phyloP scores from a whole-genome alignment of 2,888 invertebrate species.

The Tipula unca region DNA sequence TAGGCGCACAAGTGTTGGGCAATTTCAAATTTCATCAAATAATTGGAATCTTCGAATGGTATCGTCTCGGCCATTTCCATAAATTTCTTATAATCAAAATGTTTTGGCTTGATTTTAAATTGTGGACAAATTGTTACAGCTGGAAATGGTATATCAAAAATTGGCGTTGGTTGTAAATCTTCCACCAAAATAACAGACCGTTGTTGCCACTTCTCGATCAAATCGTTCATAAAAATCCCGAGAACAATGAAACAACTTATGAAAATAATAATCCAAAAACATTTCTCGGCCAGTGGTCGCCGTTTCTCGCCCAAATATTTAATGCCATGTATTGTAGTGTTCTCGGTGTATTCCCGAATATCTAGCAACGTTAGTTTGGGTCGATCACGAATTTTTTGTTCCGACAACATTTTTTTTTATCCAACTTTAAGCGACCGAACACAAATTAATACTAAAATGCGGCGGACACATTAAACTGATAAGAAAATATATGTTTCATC shows the following conservation, averaged over 20 bases:
- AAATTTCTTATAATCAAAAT: not conserved
- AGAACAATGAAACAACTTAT: not conserved
- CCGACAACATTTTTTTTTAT: not conserved
- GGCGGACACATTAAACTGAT: not conserved
- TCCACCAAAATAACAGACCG: not conserved
- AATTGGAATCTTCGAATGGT: not conserved
- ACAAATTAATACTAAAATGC: not conserved
- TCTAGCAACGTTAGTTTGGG: not conserved
- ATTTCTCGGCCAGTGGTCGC: not conserved
- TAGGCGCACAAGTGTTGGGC: not conserved
- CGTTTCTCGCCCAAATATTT: slow-evolving; percentile 8
- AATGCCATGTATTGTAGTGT: not conserved
- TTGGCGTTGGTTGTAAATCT: not conserved
- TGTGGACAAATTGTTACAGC: not conserved
- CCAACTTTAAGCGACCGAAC: not conserved
- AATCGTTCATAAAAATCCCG: not conserved
- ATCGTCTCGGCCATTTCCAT: not conserved
- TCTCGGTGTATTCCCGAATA: not conserved
- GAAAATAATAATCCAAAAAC: not conserved
- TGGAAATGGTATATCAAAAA: not conserved
- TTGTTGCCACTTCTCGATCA: not conserved
- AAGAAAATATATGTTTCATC: not conserved
- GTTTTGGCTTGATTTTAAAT: not conserved
- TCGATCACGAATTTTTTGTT: too few relatives aligned
- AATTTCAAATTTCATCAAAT: not conserved